Conservation (phyloP, 2,113 vertebrate species). For the Alethe diademata region DNA sequence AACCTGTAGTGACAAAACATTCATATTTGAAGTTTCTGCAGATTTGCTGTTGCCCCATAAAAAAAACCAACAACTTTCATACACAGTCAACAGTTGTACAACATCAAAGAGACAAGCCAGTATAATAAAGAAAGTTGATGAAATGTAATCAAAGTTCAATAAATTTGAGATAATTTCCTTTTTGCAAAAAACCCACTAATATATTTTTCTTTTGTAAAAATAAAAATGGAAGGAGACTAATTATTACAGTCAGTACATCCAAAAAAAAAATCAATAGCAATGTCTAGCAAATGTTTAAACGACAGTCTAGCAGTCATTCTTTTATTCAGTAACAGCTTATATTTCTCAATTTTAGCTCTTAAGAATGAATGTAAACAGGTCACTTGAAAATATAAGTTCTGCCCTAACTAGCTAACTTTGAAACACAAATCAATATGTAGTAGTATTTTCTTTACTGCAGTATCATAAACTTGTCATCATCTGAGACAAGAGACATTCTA, state of each 20-base stretch:
- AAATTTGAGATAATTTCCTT: not conserved
- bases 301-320: not conserved
- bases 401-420: not conserved
- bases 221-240: not conserved
- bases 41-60: not conserved
- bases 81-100: not conserved
- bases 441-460: not conserved
- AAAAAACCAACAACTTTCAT: not conserved
- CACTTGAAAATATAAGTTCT: not conserved
- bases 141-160: not conserved
- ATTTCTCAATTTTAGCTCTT: not conserved
- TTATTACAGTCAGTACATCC: not conserved
- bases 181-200: not conserved
- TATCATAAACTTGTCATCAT: not conserved
- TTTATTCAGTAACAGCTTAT: not conserved
- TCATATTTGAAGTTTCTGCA: not conserved
- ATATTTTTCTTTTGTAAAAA: not conserved
- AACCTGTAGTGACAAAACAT: slow-evolving; percentile 77
- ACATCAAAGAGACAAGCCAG: not conserved
- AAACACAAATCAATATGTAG: not conserved
- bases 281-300: not conserved
- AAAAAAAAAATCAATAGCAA: not conserved
- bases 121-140: not conserved
- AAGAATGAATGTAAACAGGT: not conserved
- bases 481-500: not conserved